These are phyloP conservation scores for Drosophila parvula DNA, from an alignment of 1,140 invertebrate species.

Conservation along the genomic window DNA sequence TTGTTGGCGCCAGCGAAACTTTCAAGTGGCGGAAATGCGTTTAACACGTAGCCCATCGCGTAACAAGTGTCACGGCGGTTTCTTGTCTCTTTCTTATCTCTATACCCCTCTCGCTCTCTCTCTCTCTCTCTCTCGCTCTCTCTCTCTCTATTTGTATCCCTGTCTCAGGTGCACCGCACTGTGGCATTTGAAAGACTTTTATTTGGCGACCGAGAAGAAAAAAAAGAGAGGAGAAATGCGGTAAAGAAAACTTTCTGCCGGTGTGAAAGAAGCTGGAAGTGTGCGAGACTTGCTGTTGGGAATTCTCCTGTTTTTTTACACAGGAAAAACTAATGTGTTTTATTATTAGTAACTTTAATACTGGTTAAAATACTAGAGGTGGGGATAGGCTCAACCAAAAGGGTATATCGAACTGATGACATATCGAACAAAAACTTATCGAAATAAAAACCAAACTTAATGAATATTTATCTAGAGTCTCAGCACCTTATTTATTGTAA, in stretches of 20 bases:
- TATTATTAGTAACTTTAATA: neutral
- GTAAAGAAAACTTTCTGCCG: slow-evolving; percentile 52
- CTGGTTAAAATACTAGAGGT: no score
- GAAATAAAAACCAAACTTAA: no score
- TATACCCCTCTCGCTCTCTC: neutral
- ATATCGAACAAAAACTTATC: no score
- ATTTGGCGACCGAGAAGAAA: slow-evolving; percentile 44
- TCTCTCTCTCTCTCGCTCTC: neutral
- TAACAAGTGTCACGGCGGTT: slow-evolving; percentile 51
- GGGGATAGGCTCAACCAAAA: no score
- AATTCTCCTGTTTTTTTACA: slow-evolving; percentile 6
- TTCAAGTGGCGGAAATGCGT: slow-evolving; percentile 73
- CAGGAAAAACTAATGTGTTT: neutral
- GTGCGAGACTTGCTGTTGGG: slow-evolving; percentile 6
- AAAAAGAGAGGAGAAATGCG: slow-evolving; percentile 16
- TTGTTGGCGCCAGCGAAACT: slow-evolving; percentile 32
- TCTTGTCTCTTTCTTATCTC: slow-evolving; percentile 8
- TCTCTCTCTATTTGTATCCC: slow-evolving; percentile 31
- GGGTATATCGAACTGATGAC: no score
- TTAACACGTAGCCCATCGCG: slow-evolving; percentile 66
- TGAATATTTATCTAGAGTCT: no score
- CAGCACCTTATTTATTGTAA: no score
- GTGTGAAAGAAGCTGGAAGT: slow-evolving; percentile 19
- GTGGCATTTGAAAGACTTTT: slow-evolving; percentile 66
- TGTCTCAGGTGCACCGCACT: slow-evolving; percentile 62